phyloP scores from a whole-genome alignment of 2,113 vertebrate genomes.

The Planiliza haematocheilus region DNA sequence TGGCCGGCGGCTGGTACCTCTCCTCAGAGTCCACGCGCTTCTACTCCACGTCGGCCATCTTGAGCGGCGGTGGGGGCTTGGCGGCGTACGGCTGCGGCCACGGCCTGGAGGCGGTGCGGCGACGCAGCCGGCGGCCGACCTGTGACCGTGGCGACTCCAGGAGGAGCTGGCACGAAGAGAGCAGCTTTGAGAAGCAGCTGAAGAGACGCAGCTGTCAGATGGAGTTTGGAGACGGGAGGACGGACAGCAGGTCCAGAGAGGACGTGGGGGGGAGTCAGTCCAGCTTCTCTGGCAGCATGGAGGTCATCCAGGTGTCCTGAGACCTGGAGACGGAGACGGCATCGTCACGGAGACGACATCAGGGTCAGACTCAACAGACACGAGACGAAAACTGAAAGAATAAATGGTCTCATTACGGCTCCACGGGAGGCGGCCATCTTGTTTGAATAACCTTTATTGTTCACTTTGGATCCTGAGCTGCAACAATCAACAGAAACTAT shows the following conservation, averaged over 20 bases:
- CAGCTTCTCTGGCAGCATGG: slow-evolving; percentile 96
- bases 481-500: too few species aligned
- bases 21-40: slow-evolving; percentile 87
- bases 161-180: slow-evolving; percentile 97
- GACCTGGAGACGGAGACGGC: background rate
- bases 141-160: slow-evolving; percentile 87
- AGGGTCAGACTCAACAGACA: too few species aligned
- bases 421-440: too few species aligned
- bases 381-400: too few species aligned
- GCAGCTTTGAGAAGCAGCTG: slow-evolving; percentile 96
- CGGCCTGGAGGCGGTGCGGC: slow-evolving; percentile 82
- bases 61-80: slow-evolving; percentile 70
- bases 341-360: too few species aligned
- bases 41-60: slow-evolving; percentile 89
- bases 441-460: too few species aligned
- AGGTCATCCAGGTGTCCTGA: slow-evolving; percentile 95
- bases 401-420: too few species aligned
- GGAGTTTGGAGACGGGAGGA: slow-evolving; percentile 92
- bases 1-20: slow-evolving; percentile 91
- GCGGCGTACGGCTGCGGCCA: slow-evolving; percentile 86
- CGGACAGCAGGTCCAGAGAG: slow-evolving; percentile 87
- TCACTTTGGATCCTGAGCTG: too few species aligned
- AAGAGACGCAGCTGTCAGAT: slow-evolving; percentile 96
- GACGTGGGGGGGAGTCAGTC: slow-evolving; percentile 90
- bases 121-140: slow-evolving; percentile 86